These are phyloP conservation scores for Phrynocephalus versicolor DNA, from an alignment of 2,113 vertebrate genomes.

Conservation along the genomic window DNA sequence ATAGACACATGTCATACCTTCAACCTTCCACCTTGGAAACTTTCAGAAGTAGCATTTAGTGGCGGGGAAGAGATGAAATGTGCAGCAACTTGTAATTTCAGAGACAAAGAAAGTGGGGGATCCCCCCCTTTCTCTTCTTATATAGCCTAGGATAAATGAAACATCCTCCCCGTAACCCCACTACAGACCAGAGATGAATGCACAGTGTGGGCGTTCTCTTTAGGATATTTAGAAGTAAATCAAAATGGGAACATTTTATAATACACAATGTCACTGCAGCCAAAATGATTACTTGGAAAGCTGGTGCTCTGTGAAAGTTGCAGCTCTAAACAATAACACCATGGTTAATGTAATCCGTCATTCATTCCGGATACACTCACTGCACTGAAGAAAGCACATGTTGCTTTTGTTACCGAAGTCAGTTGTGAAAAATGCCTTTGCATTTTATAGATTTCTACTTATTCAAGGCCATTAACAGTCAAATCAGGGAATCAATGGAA, in stretches of 20 bases:
- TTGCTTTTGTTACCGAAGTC: slow-evolving; percentile 20
- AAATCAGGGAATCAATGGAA: neutral
- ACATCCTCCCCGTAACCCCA: fast-evolving
- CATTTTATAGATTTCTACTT: neutral
- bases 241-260: slow-evolving; percentile 32
- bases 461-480: neutral
- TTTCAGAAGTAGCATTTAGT: neutral
- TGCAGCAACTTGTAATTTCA: neutral
- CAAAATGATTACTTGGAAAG: slow-evolving; percentile 32
- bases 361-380: slow-evolving; percentile 28
- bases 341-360: slow-evolving; percentile 38
- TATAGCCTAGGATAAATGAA: slow-evolving; percentile 29
- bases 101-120: neutral
- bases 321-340: slow-evolving; percentile 20
- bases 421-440: neutral
- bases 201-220: fast-evolving
- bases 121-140: neutral
- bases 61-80: neutral
- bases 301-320: slow-evolving; percentile 37
- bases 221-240: slow-evolving; percentile 42
- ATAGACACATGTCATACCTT: neutral
- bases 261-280: slow-evolving; percentile 9
- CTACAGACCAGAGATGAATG: slow-evolving; percentile 26
- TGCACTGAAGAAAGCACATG: slow-evolving; percentile 44
- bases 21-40: neutral